Evolutionary conservation across 2,113 vertebrate genomes (phyloP).

Genomic region (Phyllopteryx taeniolatus): DNA sequence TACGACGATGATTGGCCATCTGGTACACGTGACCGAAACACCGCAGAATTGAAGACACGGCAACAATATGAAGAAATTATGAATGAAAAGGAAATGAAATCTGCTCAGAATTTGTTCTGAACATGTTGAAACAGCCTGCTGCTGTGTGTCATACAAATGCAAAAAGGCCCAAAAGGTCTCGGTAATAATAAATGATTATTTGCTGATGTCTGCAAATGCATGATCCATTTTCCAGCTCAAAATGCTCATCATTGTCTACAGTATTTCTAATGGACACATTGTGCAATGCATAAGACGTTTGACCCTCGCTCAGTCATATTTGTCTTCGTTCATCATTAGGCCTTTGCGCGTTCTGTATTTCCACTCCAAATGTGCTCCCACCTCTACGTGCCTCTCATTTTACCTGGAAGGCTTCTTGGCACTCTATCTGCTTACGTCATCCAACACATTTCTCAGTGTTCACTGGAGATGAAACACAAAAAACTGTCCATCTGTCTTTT

Average conservation of each 20-base stretch:
- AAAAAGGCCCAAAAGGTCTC: neutral
- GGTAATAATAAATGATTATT: neutral
- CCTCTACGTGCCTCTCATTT: neutral
- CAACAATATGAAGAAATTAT: too few species aligned
- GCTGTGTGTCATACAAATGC: neutral
- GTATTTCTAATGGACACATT: neutral
- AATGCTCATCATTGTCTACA: neutral
- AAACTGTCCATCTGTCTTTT: neutral
- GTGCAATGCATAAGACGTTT: neutral
- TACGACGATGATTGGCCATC: too few species aligned
- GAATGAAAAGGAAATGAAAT: too few species aligned
- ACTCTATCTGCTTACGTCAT: neutral
- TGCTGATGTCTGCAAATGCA: neutral
- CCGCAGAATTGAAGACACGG: too few species aligned
- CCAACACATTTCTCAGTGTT: neutral
- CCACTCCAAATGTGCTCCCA: neutral
- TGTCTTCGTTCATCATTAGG: neutral
- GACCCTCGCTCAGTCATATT: neutral
- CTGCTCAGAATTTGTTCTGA: too few species aligned
- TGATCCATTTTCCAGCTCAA: neutral
- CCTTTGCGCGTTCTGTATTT: neutral
- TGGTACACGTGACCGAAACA: too few species aligned
- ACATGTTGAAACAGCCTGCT: neutral
- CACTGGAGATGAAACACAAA: neutral
- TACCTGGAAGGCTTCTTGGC: neutral